Base-by-base conservation (phyloP, 2,888 invertebrate species). In the Meteorus cinctellus region DNA sequence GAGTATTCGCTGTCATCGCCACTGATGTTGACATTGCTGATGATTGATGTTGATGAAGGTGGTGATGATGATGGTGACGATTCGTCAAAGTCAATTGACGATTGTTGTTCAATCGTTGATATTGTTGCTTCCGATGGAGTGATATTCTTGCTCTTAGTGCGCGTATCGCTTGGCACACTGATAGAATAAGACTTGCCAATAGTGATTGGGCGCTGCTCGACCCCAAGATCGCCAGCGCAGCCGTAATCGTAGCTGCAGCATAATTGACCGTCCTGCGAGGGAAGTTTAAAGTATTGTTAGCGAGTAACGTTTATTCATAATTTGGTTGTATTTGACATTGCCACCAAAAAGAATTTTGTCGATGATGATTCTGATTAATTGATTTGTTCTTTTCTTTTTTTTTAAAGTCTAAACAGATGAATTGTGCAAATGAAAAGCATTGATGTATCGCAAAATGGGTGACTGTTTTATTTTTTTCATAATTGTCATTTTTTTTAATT, bases 171-270 rank as follows among this genome's bases (percentile, higher is more conserved):
- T 82, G 84, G 70, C 81, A 84, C 63, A 82, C 78, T 75, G 77
- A 78, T 79, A 83, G 81, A 45, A 81, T 81, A 67, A 87, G 81
- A 69, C 80, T 81, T 79, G 84, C 77, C 81, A 84, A 76, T 77
- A 86, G 79, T 73, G 84, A 83, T 59, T 83, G 84, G 75, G 81
- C 78, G 81, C 81, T 83, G 84, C 79, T 82, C 77, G 83, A 83
- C 79, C 79, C 82, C 88, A 86, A 86, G 78, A 87, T 89, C 84
- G 85, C 86, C 86, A 89, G 88, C 86, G 85, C 91, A 91, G 88
- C 89, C 88, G 87, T 90, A 89, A 90, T 90, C 90, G 89, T 90
- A 91, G 89, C 90, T 90, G 87, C 91, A 91, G 90, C 91, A 91
- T 86, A 91, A 89, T 86, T 90, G 89, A 88, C 91, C 91, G 87